Base-by-base conservation (phyloP, 2,113 vertebrate genomes). In the Pteruthius melanotis region DNA sequence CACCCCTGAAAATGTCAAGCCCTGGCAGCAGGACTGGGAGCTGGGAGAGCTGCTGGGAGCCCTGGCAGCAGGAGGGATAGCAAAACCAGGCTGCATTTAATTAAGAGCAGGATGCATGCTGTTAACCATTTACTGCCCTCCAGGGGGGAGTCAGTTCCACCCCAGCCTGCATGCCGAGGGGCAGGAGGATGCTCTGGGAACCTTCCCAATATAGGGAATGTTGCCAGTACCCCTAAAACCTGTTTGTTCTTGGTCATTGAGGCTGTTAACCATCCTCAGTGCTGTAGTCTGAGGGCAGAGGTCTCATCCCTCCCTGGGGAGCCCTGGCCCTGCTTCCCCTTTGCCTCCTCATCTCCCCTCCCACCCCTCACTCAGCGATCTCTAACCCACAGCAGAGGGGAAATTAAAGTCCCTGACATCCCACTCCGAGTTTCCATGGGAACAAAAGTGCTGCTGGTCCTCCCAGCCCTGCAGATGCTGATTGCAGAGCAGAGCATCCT, bases 401-500 rank as follows among this genome's bases (percentile, higher is more conserved):
- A 70, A 65, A n/a, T 1, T 4, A 66, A 70, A 94, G 63, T 66
- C 88, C 68, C 53, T 5, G 2, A 40, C 60, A 76, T 77, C 63
- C 42, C 7, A 1, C 53, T 92, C 82, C 0, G 13, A n/a, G 97
- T 97, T 97, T 92, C 94, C 94, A 97, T 97, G 83, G 97, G 89
- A 96, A 97, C 96, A 18, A 16, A 68, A 94, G 85, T 17, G 80
- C 89, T 87, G 74, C 87, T 52, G 87, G 87, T 95, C 87, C 77
- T 96, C 83, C 93, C 89, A 71, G 80, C 82, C 90, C 68, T 92
- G 95, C 94, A 83, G 90, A 82, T 89, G 91, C 80, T 66, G 96
- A 84, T 13, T 91, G 42, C 74, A 53, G 89, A 89, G 93, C 61
- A 57, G 10, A 89, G 35, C 81, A 69, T 49, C 40, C n/a, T 4